Conservation (phyloP, 2,888 invertebrate genomes). For the Baronia brevicornis region DNA sequence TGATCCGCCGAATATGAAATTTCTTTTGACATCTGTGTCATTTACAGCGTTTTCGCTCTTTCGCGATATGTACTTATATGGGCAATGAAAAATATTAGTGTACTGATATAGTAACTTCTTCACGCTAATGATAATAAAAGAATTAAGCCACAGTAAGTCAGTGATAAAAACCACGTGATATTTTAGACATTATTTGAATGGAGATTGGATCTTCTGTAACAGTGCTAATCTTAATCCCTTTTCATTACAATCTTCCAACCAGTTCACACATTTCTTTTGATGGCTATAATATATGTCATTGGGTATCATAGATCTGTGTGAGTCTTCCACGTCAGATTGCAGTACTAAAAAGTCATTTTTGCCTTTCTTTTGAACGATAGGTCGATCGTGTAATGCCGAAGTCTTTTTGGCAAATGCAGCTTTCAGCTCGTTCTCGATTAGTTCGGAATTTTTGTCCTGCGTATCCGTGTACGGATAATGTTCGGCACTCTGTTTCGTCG, state of each 20-base stretch:
- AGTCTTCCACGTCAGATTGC: conserved; percentile 27
- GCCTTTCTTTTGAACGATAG: conserved; percentile 39
- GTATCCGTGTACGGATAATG: no score
- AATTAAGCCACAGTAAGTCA: no score
- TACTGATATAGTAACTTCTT: no score
- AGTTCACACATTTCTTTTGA: conserved; percentile 57
- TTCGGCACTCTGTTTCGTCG: no score
- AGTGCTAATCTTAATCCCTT: conserved; percentile 40
- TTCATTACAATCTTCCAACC: conserved; percentile 54
- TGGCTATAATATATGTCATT: conserved; percentile 48
- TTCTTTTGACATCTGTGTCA: no score
- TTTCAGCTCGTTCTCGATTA: conserved; percentile 38
- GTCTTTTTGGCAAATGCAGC: conserved; percentile 23
- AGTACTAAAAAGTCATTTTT: conserved; percentile 50
- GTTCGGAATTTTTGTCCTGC: no score
- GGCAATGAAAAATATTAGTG: no score
- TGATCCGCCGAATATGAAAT: no score
- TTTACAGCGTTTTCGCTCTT: no score
- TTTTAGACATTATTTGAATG: conserved; percentile 25
- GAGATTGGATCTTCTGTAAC: conserved; percentile 31
- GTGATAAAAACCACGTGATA: no score
- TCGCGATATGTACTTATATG: no score
- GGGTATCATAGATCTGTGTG: conserved; percentile 48
- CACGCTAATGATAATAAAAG: no score
- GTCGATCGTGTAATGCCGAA: conserved; percentile 35